Evolutionary conservation across 2,888 invertebrate species (phyloP).

Genomic region (Xestia xanthographa): DNA sequence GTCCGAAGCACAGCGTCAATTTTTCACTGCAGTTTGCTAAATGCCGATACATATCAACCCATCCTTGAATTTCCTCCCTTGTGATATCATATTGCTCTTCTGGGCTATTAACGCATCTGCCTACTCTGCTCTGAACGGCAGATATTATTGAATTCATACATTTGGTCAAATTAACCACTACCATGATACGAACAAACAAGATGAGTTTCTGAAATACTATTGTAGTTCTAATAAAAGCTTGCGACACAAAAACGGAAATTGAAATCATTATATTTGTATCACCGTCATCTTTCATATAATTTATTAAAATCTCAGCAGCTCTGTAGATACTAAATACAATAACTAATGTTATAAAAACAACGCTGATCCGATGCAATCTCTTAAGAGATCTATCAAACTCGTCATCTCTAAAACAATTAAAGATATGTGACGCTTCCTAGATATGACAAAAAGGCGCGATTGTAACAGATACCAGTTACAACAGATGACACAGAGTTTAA

Average conservation of each 20-base stretch:
- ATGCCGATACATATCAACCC: constrained; percentile 18
- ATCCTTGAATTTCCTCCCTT: constrained; percentile 10
- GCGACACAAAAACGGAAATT: background rate
- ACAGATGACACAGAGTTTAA: constrained; percentile 9
- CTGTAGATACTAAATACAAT: background rate
- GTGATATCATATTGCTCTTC: background rate
- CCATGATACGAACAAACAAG: constrained; percentile 6
- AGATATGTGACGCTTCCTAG: background rate
- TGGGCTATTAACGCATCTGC: background rate
- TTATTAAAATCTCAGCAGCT: background rate
- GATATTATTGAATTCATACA: constrained; percentile 11
- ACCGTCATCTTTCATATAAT: background rate
- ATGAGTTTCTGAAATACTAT: constrained; percentile 8
- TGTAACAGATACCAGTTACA: background rate
- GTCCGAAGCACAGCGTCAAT: constrained; percentile 16
- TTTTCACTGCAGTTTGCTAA: constrained; percentile 25
- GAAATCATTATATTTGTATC: background rate
- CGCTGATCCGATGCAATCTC: background rate
- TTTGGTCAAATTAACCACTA: constrained; percentile 15
- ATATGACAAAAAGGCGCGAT: constrained; percentile 4
- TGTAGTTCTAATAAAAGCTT: constrained; percentile 5
- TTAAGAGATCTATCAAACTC: background rate
- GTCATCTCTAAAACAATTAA: background rate
- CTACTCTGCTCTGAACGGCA: background rate
- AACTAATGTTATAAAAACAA: background rate